Conservation (phyloP, 2,888 invertebrate species). For the Pristionchus fissidentatus region DNA sequence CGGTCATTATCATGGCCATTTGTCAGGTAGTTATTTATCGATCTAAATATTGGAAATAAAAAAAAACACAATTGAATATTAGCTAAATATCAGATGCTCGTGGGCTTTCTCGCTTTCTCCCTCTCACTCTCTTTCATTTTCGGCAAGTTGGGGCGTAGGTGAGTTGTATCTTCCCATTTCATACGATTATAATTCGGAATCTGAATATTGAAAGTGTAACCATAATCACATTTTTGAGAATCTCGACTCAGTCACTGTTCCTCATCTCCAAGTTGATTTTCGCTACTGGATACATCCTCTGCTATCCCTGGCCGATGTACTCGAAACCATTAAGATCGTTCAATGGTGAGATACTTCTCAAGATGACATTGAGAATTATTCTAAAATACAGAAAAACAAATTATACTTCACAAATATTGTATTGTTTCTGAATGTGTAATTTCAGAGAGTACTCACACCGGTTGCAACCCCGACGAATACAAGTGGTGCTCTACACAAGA, state of each 20-base stretch:
- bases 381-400: too few relatives aligned
- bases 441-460: conserved; percentile 54
- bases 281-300: neutral
- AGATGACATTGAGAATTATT: neutral
- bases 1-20: conserved; percentile 48
- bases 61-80: too few relatives aligned
- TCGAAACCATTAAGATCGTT: neutral
- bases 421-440: neutral
- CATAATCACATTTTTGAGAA: neutral
- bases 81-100: conserved; percentile 50
- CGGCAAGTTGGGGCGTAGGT: conserved; percentile 53
- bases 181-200: neutral
- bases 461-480: conserved; percentile 55
- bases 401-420: too few relatives aligned
- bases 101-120: conserved; percentile 50
- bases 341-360: neutral
- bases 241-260: neutral
- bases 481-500: conserved; percentile 50
- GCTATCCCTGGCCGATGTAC: neutral
- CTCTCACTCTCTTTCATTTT: conserved; percentile 55
- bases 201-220: neutral
- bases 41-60: too few relatives aligned
- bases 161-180: conserved; percentile 6
- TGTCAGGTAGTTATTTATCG: too few relatives aligned
- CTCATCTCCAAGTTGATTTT: neutral